These are phyloP conservation scores for Stenchaetothrips biformis DNA, from an alignment of 2,888 invertebrate species.

Conservation along the genomic window DNA sequence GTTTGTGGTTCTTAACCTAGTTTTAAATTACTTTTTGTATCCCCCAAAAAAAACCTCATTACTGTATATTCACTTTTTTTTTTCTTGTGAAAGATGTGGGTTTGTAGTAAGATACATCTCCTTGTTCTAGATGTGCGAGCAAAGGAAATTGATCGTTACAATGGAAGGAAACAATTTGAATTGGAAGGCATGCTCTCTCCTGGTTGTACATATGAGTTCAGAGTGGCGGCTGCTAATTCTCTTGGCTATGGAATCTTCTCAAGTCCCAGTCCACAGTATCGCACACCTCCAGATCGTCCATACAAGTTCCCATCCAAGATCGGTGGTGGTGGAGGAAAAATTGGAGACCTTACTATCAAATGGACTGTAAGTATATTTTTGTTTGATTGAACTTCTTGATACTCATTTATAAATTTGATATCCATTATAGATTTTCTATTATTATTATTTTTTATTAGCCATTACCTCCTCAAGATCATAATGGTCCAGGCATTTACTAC, in stretches of 20 bases:
- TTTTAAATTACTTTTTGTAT: background rate
- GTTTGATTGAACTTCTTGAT: background rate
- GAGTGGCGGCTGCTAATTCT: slow-evolving; percentile 81
- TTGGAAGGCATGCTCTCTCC: slow-evolving; percentile 71
- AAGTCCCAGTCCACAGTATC: slow-evolving; percentile 78
- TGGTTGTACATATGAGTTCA: slow-evolving; percentile 85
- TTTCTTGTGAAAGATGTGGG: slow-evolving; percentile 5
- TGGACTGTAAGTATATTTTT: slow-evolving; percentile 57
- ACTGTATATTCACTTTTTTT: slow-evolving; percentile 26
- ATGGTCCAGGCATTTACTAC: slow-evolving; percentile 85
- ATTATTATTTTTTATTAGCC: slow-evolving; percentile 48
- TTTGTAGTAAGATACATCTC: background rate
- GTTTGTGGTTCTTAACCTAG: background rate
- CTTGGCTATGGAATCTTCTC: slow-evolving; percentile 78
- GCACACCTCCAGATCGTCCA: slow-evolving; percentile 75
- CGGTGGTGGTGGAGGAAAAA: slow-evolving; percentile 92
- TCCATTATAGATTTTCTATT: background rate
- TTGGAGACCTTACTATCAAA: slow-evolving; percentile 85
- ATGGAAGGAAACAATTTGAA: slow-evolving; percentile 68
- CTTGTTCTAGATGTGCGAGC: slow-evolving; percentile 53
- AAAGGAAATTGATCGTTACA: slow-evolving; percentile 69
- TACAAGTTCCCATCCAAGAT: slow-evolving; percentile 72
- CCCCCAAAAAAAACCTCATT: background rate
- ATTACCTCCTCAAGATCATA: slow-evolving; percentile 70
- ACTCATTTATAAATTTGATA: background rate